Percentiles rank a stretch among this genome's conserved stretches.
These are phyloP conservation scores for Diplazon laetatorius DNA, from an alignment of 2,888 invertebrate species.

Conservation along the genomic window DNA sequence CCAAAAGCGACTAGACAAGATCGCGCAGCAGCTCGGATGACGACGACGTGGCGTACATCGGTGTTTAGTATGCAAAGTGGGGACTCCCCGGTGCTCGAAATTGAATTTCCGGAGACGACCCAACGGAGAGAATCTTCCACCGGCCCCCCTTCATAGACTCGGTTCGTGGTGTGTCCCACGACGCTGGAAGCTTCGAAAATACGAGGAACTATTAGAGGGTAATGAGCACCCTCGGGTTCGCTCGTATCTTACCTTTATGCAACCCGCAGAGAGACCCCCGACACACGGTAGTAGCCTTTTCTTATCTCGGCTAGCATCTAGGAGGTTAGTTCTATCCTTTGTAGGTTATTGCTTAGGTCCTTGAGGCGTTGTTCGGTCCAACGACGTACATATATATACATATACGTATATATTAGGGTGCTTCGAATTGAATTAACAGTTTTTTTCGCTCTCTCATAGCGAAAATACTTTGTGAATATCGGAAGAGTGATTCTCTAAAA, in stretches of 20 bases:
- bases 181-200: slow-evolving; percentile 55
- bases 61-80: slow-evolving; percentile 73
- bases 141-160: slow-evolving; percentile 70
- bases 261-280: slow-evolving; percentile 62
- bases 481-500: too few relatives aligned
- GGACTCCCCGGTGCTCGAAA: slow-evolving; percentile 67
- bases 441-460: too few relatives aligned
- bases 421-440: too few relatives aligned
- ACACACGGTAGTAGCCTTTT: slow-evolving; percentile 73
- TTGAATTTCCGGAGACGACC: slow-evolving; percentile 76
- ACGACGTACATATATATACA: slow-evolving; percentile 38
- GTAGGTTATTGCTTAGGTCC: slow-evolving; percentile 69
- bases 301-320: slow-evolving; percentile 78
- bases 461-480: too few relatives aligned
- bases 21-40: slow-evolving; percentile 40
- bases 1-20: slow-evolving; percentile 48
- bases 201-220: slow-evolving; percentile 77
- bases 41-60: slow-evolving; percentile 32
- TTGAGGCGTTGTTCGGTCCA: slow-evolving; percentile 74
- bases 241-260: slow-evolving; percentile 71
- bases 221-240: slow-evolving; percentile 74
- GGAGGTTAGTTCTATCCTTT: slow-evolving; percentile 66
- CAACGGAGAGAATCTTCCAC: too few relatives aligned
- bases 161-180: slow-evolving; percentile 47
- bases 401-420: too few relatives aligned